phyloP scores from a whole-genome alignment of 2,888 invertebrate species.

The Dendrolimus houi region DNA sequence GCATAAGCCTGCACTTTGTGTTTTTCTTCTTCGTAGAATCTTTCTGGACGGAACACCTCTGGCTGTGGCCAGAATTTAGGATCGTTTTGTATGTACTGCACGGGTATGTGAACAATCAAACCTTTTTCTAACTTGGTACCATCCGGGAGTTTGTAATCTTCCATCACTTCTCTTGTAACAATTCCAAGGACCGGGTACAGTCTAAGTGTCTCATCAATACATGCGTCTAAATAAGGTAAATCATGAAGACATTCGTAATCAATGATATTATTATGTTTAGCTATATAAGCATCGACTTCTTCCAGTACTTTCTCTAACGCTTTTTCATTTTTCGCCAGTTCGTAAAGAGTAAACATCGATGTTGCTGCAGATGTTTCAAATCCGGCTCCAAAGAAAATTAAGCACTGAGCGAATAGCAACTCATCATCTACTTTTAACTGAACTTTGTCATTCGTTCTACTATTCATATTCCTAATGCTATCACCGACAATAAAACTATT shows the following conservation, averaged over 20 bases:
- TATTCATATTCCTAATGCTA: conserved; percentile 5
- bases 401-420: conserved; percentile 60
- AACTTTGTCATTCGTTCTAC: conserved; percentile 9
- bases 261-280: conserved; percentile 14
- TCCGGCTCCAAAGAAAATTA: conserved; percentile 48
- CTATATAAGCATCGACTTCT: conserved; percentile 28
- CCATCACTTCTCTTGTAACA: conserved; percentile 23
- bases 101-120: conserved; percentile 28
- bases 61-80: conserved; percentile 28
- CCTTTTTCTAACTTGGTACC: conserved; percentile 27
- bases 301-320: conserved; percentile 15
- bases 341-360: conserved; percentile 22
- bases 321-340: conserved; percentile 23
- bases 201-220: conserved; percentile 27
- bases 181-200: conserved; percentile 25
- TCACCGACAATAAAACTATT: conserved; percentile 14
- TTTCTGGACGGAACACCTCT: conserved; percentile 26
- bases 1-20: conserved; percentile 23
- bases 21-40: conserved; percentile 26
- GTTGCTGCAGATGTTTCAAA: conserved; percentile 30
- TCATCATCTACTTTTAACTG: conserved; percentile 32
- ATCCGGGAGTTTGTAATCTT: conserved; percentile 24
- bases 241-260: conserved; percentile 26
- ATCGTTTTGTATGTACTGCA: conserved; percentile 24
- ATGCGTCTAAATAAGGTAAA: conserved; percentile 29